phyloP scores from a whole-genome alignment of 2,113 vertebrate genomes.

The Seriola rivoliana region DNA sequence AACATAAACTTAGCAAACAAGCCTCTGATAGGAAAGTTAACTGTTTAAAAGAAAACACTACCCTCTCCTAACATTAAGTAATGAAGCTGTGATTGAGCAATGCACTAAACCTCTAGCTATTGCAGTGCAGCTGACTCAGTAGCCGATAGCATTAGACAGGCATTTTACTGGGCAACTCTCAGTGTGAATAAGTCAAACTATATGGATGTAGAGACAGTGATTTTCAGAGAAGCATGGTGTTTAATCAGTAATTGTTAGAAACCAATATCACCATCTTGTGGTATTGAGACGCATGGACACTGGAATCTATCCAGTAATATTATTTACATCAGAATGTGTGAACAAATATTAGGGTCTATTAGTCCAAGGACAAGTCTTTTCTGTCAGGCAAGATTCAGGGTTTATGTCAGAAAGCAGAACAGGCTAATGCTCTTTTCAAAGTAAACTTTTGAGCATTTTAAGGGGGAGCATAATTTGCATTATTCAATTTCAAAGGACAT shows the following conservation, averaged over 20 bases:
- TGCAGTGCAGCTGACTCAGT: neutral
- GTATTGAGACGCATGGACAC: slow-evolving; percentile 9
- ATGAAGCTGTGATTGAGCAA: neutral
- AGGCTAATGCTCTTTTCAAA: neutral
- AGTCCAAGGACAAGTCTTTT: neutral
- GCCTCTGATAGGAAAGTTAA: neutral
- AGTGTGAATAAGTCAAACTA: neutral
- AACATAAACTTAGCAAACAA: neutral
- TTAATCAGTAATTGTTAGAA: neutral
- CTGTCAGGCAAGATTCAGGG: neutral
- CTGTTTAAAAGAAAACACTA: neutral
- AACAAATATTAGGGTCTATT: neutral
- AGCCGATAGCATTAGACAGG: neutral
- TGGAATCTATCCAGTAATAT: neutral
- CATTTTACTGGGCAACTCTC: neutral
- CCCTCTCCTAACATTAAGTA: neutral
- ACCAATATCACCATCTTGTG: slow-evolving; percentile 60
- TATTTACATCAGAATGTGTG: too few relatives aligned
- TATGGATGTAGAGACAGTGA: neutral
- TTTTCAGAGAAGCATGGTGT: neutral
- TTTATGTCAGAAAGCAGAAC: neutral
- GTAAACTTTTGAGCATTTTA: neutral
- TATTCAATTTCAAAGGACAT: neutral
- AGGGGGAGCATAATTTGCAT: neutral
- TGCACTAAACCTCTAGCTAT: neutral